Conservation (phyloP, 2,113 vertebrate genomes). For the Dromiciops gliroides region DNA sequence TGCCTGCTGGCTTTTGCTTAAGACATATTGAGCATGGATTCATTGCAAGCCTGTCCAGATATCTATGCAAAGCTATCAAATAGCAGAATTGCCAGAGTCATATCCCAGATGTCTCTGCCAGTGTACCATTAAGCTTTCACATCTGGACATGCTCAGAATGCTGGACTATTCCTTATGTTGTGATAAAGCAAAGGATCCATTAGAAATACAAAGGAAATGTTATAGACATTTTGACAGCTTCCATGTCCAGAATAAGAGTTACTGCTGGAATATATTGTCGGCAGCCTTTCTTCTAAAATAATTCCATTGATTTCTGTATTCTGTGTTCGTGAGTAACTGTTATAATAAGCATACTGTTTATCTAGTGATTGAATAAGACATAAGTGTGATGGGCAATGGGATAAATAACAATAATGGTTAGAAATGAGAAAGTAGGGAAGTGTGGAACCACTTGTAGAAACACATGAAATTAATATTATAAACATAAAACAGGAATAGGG, state of each 20-base stretch:
- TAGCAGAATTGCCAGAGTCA: neutral
- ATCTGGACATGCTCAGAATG: neutral
- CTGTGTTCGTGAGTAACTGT: neutral
- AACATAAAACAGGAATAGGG: conserved; percentile 14
- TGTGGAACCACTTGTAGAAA: neutral
- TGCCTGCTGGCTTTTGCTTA: neutral
- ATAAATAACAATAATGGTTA: neutral
- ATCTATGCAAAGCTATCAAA: neutral
- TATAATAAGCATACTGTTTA: neutral
- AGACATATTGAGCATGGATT: neutral
- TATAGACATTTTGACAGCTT: neutral
- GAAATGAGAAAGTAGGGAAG: neutral
- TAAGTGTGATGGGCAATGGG: neutral
- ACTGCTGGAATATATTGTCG: neutral
- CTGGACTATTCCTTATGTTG: neutral
- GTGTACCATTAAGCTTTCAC: neutral
- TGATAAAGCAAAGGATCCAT: neutral
- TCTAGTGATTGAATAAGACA: neutral
- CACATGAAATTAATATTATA: neutral
- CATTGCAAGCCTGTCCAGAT: neutral
- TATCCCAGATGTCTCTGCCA: neutral
- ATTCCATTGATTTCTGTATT: neutral
- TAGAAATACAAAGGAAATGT: neutral
- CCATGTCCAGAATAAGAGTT: neutral
- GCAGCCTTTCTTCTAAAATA: neutral